Evolutionary conservation across 2,797 vertebrate genomes (phyloP).

Genomic region (Myotis daubentonii): DNA sequence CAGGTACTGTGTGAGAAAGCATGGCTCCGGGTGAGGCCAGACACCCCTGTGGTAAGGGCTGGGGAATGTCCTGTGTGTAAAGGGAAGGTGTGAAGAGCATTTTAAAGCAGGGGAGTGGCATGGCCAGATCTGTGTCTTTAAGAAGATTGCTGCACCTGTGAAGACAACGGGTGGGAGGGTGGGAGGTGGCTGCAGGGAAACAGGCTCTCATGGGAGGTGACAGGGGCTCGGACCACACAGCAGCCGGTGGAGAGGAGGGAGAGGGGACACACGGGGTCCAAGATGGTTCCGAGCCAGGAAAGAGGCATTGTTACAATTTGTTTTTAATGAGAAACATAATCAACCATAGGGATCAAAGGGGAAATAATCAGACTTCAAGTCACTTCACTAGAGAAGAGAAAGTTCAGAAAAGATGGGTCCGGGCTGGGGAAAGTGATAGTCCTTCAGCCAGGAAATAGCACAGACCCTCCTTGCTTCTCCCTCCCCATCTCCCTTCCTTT

Average conservation of each 20-base stretch:
- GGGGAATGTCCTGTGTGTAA: not conserved
- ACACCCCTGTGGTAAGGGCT: no score
- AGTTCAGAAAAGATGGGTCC: not conserved
- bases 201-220: not conserved
- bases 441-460: not conserved
- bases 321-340: conserved; percentile 39
- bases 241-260: not conserved
- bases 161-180: not conserved
- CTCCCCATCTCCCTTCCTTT: not conserved
- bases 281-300: not conserved
- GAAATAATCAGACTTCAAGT: not conserved
- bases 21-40: rapidly evolving
- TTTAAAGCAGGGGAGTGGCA: not conserved
- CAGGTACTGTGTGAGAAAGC: rapidly evolving
- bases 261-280: not conserved
- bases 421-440: not conserved
- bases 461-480: not conserved
- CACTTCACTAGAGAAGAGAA: not conserved
- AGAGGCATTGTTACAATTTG: not conserved
- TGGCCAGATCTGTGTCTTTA: not conserved
- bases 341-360: not conserved
- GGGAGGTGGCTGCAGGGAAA: not conserved
- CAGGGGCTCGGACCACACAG: not conserved
- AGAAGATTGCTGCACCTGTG: not conserved
- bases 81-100: not conserved